These are phyloP conservation scores for Hydraecia micacea DNA, from an alignment of 2,888 invertebrate genomes.

Conservation along the genomic window DNA sequence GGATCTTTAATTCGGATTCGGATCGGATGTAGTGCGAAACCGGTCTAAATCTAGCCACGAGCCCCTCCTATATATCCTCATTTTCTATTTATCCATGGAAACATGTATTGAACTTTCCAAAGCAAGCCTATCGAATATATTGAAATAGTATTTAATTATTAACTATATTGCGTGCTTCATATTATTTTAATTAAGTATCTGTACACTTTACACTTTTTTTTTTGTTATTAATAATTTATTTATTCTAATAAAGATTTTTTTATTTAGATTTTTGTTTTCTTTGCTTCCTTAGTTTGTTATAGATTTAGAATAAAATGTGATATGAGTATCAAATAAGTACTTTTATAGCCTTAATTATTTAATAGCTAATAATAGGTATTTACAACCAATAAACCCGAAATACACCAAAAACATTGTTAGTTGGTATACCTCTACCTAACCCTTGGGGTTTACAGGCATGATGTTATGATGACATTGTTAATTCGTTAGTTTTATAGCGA, in stretches of 20 bases:
- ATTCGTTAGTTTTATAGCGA: neutral
- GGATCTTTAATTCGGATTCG: no score
- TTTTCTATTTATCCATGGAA: neutral
- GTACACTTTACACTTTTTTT: conserved; percentile 61
- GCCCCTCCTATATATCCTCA: neutral
- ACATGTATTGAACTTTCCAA: neutral
- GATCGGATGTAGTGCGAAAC: no score
- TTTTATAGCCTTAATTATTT: neutral
- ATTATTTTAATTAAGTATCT: conserved; percentile 57
- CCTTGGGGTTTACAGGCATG: neutral
- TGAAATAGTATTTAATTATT: conserved; percentile 35
- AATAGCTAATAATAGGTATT: neutral
- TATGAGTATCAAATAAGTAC: neutral
- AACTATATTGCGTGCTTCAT: conserved; percentile 72
- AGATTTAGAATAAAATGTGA: neutral
- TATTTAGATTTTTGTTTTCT: conserved; percentile 64
- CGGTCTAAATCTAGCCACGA: neutral
- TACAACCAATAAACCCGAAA: neutral
- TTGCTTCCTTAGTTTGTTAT: conserved; percentile 17
- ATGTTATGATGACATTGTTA: neutral
- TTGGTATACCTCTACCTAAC: neutral
- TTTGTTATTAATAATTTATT: conserved; percentile 73
- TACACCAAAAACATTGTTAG: neutral
- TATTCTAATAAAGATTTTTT: conserved; percentile 81
- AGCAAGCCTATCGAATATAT: conserved; percentile 26